Conservation (phyloP, 2,888 invertebrate species). For the Cerceris rybyensis region DNA sequence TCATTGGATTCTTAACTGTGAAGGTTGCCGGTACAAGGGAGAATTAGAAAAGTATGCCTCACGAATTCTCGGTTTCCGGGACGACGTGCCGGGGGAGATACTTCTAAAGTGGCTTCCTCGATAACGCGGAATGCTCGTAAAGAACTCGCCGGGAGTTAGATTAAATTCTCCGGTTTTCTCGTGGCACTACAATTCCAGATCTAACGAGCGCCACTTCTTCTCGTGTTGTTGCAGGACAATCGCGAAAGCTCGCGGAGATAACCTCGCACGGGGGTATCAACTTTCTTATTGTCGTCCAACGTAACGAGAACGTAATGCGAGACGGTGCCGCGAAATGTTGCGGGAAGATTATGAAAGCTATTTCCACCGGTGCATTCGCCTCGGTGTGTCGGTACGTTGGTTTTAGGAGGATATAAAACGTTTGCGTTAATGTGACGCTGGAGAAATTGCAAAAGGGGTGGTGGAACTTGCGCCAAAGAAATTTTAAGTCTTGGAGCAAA, state of each 20-base stretch:
- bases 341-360: slow-evolving; percentile 50
- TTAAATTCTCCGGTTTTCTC: slow-evolving; percentile 43
- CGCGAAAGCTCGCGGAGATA: slow-evolving; percentile 55
- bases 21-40: neutral
- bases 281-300: slow-evolving; percentile 59
- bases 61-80: slow-evolving; percentile 11
- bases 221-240: slow-evolving; percentile 34
- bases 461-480: too few relatives aligned
- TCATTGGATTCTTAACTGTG: neutral
- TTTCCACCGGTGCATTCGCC: slow-evolving; percentile 40
- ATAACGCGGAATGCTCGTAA: slow-evolving; percentile 55
- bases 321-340: slow-evolving; percentile 45
- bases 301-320: slow-evolving; percentile 62
- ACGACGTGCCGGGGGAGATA: slow-evolving; percentile 21
- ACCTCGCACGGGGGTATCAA: slow-evolving; percentile 57
- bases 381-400: slow-evolving; percentile 2
- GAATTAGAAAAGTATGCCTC: slow-evolving; percentile 8
- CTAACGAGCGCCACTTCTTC: slow-evolving; percentile 48
- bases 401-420: slow-evolving; percentile 29
- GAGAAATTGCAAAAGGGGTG: too few relatives aligned
- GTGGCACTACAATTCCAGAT: slow-evolving; percentile 38
- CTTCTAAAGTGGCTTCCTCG: slow-evolving; percentile 44
- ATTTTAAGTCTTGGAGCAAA: too few relatives aligned
- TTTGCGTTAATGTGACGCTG: neutral
- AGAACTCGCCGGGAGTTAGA: slow-evolving; percentile 25